phyloP scores from a whole-genome alignment of 2,113 vertebrate genomes.

The Oxyura jamaicensis region DNA sequence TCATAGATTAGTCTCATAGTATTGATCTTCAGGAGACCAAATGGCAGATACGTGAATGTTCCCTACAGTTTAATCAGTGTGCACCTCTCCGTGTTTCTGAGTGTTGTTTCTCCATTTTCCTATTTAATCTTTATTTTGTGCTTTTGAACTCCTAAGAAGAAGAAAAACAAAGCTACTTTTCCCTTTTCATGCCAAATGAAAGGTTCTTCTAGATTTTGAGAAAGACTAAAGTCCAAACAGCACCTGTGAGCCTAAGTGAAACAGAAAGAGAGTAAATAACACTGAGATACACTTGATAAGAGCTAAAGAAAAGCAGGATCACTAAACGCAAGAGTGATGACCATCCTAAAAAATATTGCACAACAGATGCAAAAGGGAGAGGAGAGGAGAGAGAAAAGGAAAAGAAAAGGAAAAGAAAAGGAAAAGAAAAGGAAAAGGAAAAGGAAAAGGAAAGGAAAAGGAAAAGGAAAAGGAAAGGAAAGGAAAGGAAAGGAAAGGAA shows the following conservation, averaged over 20 bases:
- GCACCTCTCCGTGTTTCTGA: not conserved
- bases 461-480: too few species aligned
- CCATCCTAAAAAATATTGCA: not conserved
- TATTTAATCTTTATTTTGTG: not conserved
- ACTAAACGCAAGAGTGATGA: not conserved
- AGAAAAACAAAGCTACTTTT: not conserved
- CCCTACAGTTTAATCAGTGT: conserved; percentile 41
- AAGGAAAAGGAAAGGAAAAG: too few species aligned
- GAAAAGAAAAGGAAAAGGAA: too few species aligned
- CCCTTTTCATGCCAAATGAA: not conserved
- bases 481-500: not conserved
- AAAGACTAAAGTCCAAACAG: not conserved
- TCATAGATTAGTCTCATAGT: conserved; percentile 30
- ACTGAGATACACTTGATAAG: not conserved
- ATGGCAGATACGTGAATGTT: not conserved
- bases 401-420: too few species aligned
- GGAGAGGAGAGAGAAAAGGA: too few species aligned
- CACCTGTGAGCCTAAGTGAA: not conserved
- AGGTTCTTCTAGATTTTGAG: conserved; percentile 1
- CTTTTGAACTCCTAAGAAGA: not conserved
- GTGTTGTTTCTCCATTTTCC: not conserved
- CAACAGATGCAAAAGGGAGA: not conserved
- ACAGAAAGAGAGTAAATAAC: conserved; percentile 11
- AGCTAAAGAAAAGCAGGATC: not conserved
- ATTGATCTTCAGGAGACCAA: conserved; percentile 52